These are phyloP conservation scores for Phytoseiulus persimilis DNA, from an alignment of 2,888 invertebrate species.

Conservation along the genomic window DNA sequence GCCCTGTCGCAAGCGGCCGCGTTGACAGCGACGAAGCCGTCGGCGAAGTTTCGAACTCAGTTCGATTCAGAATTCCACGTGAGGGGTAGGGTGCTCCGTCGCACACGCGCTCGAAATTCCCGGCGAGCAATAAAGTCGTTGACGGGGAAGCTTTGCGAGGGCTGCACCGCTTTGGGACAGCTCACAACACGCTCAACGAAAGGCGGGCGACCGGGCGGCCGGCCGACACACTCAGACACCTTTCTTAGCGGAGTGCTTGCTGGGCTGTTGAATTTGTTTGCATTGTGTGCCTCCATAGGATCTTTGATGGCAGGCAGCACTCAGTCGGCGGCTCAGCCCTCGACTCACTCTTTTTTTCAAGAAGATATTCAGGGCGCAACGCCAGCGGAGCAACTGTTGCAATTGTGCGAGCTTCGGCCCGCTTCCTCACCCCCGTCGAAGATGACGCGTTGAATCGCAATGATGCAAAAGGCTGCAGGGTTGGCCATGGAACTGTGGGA, in stretches of 20 bases:
- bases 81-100: not conserved
- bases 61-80: not conserved
- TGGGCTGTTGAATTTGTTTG: conserved; percentile 5
- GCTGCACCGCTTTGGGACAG: not conserved
- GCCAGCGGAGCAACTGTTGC: not conserved
- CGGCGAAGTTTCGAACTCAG: not conserved
- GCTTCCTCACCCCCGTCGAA: not conserved
- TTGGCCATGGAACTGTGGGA: not conserved
- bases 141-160: not conserved
- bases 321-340: not conserved
- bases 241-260: not conserved
- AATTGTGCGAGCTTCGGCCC: not conserved
- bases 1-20: too few species aligned
- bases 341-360: not conserved
- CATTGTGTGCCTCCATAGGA: not conserved
- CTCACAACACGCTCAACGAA: not conserved
- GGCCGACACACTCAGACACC: not conserved
- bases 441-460: not conserved
- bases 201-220: not conserved
- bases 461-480: not conserved
- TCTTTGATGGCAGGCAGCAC: not conserved
- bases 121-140: not conserved
- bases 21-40: not conserved
- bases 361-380: not conserved
- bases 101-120: not conserved